Percentiles rank a stretch among this genome's conserved stretches.
phyloP scores from a whole-genome alignment of 2,113 vertebrate genomes.

The Barbus barbus region DNA sequence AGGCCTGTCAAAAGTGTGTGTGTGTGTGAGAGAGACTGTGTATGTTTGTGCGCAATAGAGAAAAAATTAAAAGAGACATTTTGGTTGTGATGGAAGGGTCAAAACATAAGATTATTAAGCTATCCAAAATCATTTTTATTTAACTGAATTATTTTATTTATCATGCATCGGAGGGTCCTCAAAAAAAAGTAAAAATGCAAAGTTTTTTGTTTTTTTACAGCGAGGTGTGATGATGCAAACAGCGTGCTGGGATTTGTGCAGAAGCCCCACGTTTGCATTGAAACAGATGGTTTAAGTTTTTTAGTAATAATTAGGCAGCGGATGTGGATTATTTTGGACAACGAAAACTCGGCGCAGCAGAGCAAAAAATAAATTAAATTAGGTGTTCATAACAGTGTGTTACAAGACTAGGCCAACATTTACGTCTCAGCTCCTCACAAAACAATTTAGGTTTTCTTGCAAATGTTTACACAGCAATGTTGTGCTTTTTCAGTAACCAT shows the following conservation, averaged over 20 bases:
- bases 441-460: background rate
- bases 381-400: slow-evolving; percentile 59
- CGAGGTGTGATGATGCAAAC: background rate
- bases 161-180: background rate
- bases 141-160: background rate
- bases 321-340: slow-evolving; percentile 69
- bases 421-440: slow-evolving; percentile 30
- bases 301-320: slow-evolving; percentile 65
- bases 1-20: slow-evolving; percentile 6
- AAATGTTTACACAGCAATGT: background rate
- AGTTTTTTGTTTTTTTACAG: background rate
- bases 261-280: slow-evolving; percentile 25
- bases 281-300: slow-evolving; percentile 68
- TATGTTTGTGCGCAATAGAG: background rate
- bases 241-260: background rate
- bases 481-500: background rate
- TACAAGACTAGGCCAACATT: slow-evolving; percentile 41
- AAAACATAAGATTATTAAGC: background rate
- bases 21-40: too few relatives aligned
- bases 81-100: background rate
- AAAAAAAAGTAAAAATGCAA: too few relatives aligned
- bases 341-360: slow-evolving; percentile 52
- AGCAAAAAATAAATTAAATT: slow-evolving; percentile 57
- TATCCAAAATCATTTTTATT: background rate
- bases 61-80: background rate